Evolutionary conservation across 1,140 invertebrate species (phyloP), one percentile per base, ranked within the genome.

Genomic region (Pteromalus puparum): DNA sequence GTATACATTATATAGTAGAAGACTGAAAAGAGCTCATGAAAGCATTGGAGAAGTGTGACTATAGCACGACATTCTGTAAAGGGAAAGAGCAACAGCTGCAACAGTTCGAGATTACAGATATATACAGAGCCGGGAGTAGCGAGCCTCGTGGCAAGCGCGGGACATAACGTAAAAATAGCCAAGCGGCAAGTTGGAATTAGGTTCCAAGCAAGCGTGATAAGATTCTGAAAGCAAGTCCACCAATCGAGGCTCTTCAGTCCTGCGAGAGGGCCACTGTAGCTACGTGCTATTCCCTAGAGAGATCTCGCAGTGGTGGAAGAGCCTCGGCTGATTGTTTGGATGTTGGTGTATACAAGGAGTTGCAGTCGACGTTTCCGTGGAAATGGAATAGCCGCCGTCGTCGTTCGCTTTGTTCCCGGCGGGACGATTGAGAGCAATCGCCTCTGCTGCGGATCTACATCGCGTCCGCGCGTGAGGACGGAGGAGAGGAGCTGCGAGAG

Each of bases 401-500:
- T 65, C 76, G 48, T 87, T 87, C 85, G 46, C 80, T 87, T 83
- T 81, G 72, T 75, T 87, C 79, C 84, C 74, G 24, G 68, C 28
- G 80, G 84, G 65, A 30, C 84, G 84, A 87, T 87, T 73, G 86
- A 86, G 67, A 76, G 80, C 75, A 87, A 85, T 87, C 79, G 68
- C 53, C 74, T 61, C 18, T 61, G 53, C 53, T 61, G n/a, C n/a
- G 48, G 21, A 83, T 87, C 77, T 85, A 81, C 84, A 65, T 76
- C 70, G 48, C 30, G 21, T 18, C 10, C 28, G 61, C 42, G 3
- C 18, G 15, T n/a, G n/a, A n/a, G 30, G 30, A 34, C 15, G 18
- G 5, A 18, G 21, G 53, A 61, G 53, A 61, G 21, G 21, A 61
- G 53, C 53, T 30, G 34, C 74, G 6, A 80, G 46, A 75, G 68